Percentiles rank a stretch among this genome's conserved stretches.
Conservation (phyloP, 2,888 invertebrate genomes). For the Drosophila cognata region DNA sequence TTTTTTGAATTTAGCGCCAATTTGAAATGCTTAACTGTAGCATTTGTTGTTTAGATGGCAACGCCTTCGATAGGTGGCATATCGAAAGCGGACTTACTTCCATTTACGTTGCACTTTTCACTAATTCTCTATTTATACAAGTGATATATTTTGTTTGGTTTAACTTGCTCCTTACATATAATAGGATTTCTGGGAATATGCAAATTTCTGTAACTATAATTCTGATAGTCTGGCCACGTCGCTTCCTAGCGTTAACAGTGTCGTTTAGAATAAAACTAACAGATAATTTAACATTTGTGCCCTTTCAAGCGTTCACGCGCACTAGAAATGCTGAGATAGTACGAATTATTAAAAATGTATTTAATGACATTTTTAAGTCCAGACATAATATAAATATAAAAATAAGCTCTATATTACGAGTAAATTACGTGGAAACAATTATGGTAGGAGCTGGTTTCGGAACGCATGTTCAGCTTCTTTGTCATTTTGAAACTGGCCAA, state of each 20-base stretch:
- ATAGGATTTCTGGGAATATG: neutral
- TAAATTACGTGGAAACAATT: slow-evolving; percentile 88
- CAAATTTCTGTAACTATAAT: neutral
- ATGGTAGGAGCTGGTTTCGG: slow-evolving; percentile 93
- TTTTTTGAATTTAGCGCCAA: slow-evolving; percentile 2
- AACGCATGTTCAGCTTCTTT: slow-evolving; percentile 98
- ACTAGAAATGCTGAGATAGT: neutral
- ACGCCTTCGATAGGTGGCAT: slow-evolving; percentile 1
- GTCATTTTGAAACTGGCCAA: slow-evolving; percentile 98
- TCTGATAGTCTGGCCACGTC: neutral
- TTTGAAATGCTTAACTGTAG: no score
- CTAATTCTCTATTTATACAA: neutral
- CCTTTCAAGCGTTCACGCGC: neutral
- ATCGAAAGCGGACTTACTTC: slow-evolving; percentile 12
- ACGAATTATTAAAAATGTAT: neutral
- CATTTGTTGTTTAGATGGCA: slow-evolving; percentile 25
- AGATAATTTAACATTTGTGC: neutral
- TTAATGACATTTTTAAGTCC: neutral
- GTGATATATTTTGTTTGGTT: neutral
- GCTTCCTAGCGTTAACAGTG: neutral
- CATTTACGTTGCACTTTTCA: neutral
- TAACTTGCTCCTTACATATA: neutral
- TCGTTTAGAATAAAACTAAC: neutral
- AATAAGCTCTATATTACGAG: no score
- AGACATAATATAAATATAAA: neutral